Evolutionary conservation across 30 jellyfish, hydroid and myxozoan genomes (phyloP), one percentile per base, ranked within the genome.

Genomic region (Clytia hemisphaerica): DNA sequence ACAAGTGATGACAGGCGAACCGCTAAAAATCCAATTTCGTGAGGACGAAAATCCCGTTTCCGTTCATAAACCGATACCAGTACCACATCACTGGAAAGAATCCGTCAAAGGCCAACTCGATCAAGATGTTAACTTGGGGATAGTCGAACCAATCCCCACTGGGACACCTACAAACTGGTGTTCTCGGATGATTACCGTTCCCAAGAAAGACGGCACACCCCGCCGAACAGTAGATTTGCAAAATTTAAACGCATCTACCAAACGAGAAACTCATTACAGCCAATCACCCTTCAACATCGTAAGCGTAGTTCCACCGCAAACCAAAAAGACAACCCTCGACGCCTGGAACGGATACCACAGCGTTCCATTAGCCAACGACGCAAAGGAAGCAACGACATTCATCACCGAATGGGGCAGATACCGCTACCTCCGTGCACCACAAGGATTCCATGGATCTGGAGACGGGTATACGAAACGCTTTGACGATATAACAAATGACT

Each of bases 291-390:
- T 71, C 78, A 22, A 47, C 61, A n/a, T 3, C 29, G 83, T 51
- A 15, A 4, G 25, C 30, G 14, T 12, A 12, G 78, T 71, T 6
- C 83, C 83, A 5, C 65, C 78, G 3, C 22, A 26, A 31, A 71
- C 51, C 55, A 71, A 31, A 31, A 51, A 71, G 36, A 50, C 80
- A 14, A 61, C 30, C 6, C 59, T 71, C 22, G 78, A 71, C 9
- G 78, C 61, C n/a, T 51, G 83, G 83, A 71, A 51, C 45, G 65
- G 78, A 6, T 71, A 51, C 83, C 83, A 51, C 19, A 71, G 63
- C 24, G 33, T 71, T 5, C 83, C 78, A 2, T 30, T 71, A n/a
- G 9, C 61, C 4, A 61, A 59, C 6, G 83, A 49, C 2, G 83
- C 61, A 4, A 6, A 19, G 4, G n/a, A 71, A 18, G 61, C 61